Percentiles rank a stretch among this genome's conserved stretches.
These are phyloP conservation scores for Campoletis raptor DNA, from an alignment of 2,888 invertebrate genomes.

Conservation along the genomic window DNA sequence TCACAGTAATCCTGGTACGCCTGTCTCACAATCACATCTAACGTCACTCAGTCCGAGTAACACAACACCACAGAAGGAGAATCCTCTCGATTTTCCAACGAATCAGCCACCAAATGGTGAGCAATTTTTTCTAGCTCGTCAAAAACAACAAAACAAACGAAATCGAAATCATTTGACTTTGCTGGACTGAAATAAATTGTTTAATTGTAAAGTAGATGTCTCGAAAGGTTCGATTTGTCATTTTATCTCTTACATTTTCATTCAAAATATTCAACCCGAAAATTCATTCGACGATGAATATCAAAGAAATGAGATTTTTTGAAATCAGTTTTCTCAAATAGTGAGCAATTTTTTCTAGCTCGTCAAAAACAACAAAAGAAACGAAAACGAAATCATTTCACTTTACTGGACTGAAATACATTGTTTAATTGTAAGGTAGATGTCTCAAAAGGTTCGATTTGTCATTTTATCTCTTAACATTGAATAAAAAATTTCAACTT, in stretches of 20 bases:
- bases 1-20: slow-evolving; percentile 91
- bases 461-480: too few relatives aligned
- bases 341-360: slow-evolving; percentile 76
- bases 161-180: not conserved
- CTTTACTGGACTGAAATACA: not conserved
- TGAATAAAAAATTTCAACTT: too few relatives aligned
- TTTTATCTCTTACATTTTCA: too few relatives aligned
- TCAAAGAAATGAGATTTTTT: too few relatives aligned
- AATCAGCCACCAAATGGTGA: slow-evolving; percentile 85
- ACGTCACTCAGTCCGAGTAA: slow-evolving; percentile 83
- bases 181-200: not conserved
- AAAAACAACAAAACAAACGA: not conserved
- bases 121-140: slow-evolving; percentile 46
- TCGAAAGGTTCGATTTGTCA: not conserved
- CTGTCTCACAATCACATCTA: slow-evolving; percentile 86
- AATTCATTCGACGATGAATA: too few relatives aligned
- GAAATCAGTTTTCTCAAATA: too few relatives aligned
- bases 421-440: not conserved
- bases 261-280: too few relatives aligned
- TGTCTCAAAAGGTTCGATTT: not conserved
- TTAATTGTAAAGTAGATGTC: not conserved
- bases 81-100: slow-evolving; percentile 81
- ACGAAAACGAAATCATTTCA: not conserved
- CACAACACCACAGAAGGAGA: slow-evolving; percentile 81
- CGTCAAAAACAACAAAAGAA: not conserved